Conservation (phyloP, 2,113 vertebrate genomes). For the Turdus rufiventris region DNA sequence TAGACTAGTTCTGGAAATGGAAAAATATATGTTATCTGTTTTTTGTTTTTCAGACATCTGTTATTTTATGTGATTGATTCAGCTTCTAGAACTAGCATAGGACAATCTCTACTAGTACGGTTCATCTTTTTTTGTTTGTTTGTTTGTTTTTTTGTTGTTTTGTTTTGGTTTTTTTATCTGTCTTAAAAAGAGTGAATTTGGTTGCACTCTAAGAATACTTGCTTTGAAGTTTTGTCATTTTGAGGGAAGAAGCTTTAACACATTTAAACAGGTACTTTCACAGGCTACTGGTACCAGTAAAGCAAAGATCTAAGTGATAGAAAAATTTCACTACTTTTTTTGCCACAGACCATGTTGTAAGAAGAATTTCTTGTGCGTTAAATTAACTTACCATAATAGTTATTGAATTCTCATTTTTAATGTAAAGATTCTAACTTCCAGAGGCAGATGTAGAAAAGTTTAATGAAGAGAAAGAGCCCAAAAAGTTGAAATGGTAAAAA, state of each 20-base stretch:
- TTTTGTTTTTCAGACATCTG: neutral
- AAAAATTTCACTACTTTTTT: neutral
- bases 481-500: neutral
- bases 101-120: neutral
- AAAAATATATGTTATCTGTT: neutral
- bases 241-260: neutral
- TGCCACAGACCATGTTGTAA: neutral
- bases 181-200: neutral
- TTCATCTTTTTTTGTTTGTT: neutral
- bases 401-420: neutral
- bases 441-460: neutral
- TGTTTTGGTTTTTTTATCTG: too few relatives aligned
- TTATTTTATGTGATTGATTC: neutral
- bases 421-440: neutral
- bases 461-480: neutral
- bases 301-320: neutral
- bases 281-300: neutral
- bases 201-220: neutral
- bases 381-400: neutral
- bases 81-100: neutral
- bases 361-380: neutral
- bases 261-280: neutral
- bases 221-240: neutral
- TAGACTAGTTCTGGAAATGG: neutral
- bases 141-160: neutral